Conservation (phyloP, 2,888 invertebrate genomes). For the Nysson spinosus region DNA sequence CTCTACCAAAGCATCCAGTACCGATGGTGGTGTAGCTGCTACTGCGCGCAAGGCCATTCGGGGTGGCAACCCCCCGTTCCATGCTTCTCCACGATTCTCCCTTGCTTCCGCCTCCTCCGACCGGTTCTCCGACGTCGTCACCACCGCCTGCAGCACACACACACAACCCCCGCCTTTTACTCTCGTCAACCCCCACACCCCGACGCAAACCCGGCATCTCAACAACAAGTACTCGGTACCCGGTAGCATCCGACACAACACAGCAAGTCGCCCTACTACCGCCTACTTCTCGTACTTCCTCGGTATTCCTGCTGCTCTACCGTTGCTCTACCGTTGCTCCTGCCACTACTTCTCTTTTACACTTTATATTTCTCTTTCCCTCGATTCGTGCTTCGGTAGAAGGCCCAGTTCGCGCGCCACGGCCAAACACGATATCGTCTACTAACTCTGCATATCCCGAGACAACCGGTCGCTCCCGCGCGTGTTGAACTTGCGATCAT, state of each 20-base stretch:
- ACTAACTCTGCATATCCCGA: constrained; percentile 60
- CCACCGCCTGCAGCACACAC: constrained; percentile 32
- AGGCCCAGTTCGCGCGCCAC: constrained; percentile 53
- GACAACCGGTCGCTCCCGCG: constrained; percentile 49
- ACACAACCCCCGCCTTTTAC: constrained; percentile 41
- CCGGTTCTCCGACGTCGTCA: constrained; percentile 42
- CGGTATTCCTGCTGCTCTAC: constrained; percentile 13
- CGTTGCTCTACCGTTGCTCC: constrained; percentile 8
- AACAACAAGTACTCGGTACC: constrained; percentile 76
- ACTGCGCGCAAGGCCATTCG: constrained; percentile 70
- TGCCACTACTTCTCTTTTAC: constrained; percentile 23
- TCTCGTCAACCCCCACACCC: constrained; percentile 38
- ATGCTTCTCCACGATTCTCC: constrained; percentile 28
- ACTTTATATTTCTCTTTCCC: constrained; percentile 7
- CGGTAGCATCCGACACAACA: constrained; percentile 75
- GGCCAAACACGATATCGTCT: constrained; percentile 61
- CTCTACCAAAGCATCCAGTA: constrained; percentile 56
- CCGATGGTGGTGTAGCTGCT: constrained; percentile 51
- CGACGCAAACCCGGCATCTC: constrained; percentile 68
- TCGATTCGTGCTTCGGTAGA: constrained; percentile 41
- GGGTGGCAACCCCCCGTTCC: constrained; percentile 61
- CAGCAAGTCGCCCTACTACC: constrained; percentile 72
- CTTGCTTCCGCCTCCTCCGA: constrained; percentile 40
- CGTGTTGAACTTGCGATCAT: constrained; percentile 22
- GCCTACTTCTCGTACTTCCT: constrained; percentile 27